phyloP scores from a whole-genome alignment of 2,888 invertebrate species.

The Trachelus iudaicus region DNA sequence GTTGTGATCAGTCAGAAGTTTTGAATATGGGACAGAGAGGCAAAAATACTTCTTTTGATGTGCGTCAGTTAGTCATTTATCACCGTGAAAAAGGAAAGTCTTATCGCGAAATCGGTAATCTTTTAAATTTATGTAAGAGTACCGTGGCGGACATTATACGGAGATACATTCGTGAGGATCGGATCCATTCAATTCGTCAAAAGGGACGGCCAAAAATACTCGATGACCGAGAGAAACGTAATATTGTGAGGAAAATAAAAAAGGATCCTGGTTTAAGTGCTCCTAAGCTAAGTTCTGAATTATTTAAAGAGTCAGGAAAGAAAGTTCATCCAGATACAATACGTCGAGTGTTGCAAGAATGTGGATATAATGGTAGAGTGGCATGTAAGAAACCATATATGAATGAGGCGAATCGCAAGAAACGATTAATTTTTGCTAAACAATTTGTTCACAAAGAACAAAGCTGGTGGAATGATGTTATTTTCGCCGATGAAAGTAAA shows the following conservation, averaged over 20 bases:
- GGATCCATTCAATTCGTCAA: too few species aligned
- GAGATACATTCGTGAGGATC: too few species aligned
- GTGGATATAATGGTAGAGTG: slow-evolving; percentile 14
- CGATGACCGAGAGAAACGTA: not conserved
- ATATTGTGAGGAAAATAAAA: not conserved
- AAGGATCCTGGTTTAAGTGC: not conserved
- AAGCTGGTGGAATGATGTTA: slow-evolving; percentile 12
- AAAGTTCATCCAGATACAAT: slow-evolving; percentile 13
- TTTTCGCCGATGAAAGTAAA: slow-evolving; percentile 16
- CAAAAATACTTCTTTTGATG: too few species aligned
- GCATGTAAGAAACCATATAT: slow-evolving; percentile 8
- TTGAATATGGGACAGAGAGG: too few species aligned
- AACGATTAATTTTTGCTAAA: slow-evolving; percentile 12
- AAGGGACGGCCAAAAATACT: not conserved
- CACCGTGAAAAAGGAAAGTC: too few species aligned
- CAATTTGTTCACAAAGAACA: slow-evolving; percentile 11
- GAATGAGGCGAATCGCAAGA: slow-evolving; percentile 6
- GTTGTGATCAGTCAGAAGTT: too few species aligned
- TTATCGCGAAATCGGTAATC: too few species aligned
- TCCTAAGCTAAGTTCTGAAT: not conserved
- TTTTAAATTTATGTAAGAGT: too few species aligned
- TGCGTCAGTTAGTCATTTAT: too few species aligned
- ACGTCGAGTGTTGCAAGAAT: slow-evolving; percentile 1
- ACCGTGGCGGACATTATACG: too few species aligned
- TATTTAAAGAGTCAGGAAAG: not conserved